Evolutionary conservation across 2,888 invertebrate genomes (phyloP), one percentile per base, ranked within the genome.

Genomic region (Chalcis sispes): DNA sequence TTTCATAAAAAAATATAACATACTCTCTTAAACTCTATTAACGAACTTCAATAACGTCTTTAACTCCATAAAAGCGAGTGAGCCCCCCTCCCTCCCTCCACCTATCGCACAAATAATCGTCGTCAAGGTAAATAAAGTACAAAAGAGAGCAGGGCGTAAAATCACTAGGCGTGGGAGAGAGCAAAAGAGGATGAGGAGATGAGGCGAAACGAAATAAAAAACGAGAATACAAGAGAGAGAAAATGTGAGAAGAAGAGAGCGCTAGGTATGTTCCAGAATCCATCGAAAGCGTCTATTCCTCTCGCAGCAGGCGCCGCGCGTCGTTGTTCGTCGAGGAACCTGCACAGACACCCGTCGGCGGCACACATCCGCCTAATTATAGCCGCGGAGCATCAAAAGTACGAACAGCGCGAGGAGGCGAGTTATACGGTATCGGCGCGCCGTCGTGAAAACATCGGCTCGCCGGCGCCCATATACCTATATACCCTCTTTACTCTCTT

Each of bases 371-470:
- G 23, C 65, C 72, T 72, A 72, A 72, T 72, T 48, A 72, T 72
- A 72, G 72, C 72, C 65, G n/a, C 56, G 48, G 46, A 20, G 18
- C 13, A n/a, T 36, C 10, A 36, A 7, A 36, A 10, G 36, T 10
- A 10, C 20, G 8, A 20, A 23, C 42, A 20, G 42, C 25, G 48
- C 46, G 27, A 48, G 48, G 48, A 20, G 10, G 25, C 5, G 52
- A 54, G 40, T n/a, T n/a, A n/a, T n/a, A n/a, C n/a, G n/a, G n/a
- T 40, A 20, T 23, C 40, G 32, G 46, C 25, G 29, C 20, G 56
- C 56, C 72, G 18, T 72, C 48, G 65, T 65, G 72, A 72, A 72
- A 72, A 72, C 72, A 72, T 72, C 65, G 56, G 64, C 72, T 58
- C 56, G 56, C 61, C 59, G 71, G 71, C 27, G 20, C 29, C 15